Evolutionary conservation across 2,113 vertebrate species (phyloP), one percentile per base, ranked within the genome.

Genomic region (Brachirus orientalis): DNA sequence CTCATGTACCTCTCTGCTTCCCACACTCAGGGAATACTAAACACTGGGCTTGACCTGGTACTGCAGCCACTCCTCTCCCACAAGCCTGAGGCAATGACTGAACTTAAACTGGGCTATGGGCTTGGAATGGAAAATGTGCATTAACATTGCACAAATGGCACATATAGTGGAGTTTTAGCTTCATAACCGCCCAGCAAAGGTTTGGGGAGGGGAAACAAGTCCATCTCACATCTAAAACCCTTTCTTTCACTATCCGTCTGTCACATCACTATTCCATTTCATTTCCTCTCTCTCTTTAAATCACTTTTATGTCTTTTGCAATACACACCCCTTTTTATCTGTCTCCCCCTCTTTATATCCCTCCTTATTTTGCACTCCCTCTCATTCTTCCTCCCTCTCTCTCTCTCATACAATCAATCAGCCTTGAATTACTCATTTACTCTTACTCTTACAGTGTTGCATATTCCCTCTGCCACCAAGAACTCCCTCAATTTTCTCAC

Each of bases 391-490:
- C 57, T 62, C 59, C 11, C 79, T 81, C 77, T 66, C 63, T 53
- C 63, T 82, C 81, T 88, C 79, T 80, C 53, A 77, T 86, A 86
- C 84, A 88, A 91, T 90, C 90, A 91, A 86, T 90, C 85, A 90
- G 80, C 77, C 84, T 73, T 76, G 85, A 91, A 91, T 88, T 83
- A 88, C 88, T 88, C 86, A 84, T 89, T 88, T 89, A 73, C 77
- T 80, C 65, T 13, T 58, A 72, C 79, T 80, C 76, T 2, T 1
- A 85, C 71, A 63, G 83, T 72, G 82, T 79, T 80, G 72, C 81
- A 80, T 86, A 80, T 80, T 89, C 75, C 82, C 83, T 65, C 77
- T 41, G 71, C 66, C 83, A 54, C 79, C 17, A 8, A 80, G 76
- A 77, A 84, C 79, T 67, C 63, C 6, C 71, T 78, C 88, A 71